Conservation (phyloP, 1,140 invertebrate genomes). For the Zaprionus gabonicus region DNA sequence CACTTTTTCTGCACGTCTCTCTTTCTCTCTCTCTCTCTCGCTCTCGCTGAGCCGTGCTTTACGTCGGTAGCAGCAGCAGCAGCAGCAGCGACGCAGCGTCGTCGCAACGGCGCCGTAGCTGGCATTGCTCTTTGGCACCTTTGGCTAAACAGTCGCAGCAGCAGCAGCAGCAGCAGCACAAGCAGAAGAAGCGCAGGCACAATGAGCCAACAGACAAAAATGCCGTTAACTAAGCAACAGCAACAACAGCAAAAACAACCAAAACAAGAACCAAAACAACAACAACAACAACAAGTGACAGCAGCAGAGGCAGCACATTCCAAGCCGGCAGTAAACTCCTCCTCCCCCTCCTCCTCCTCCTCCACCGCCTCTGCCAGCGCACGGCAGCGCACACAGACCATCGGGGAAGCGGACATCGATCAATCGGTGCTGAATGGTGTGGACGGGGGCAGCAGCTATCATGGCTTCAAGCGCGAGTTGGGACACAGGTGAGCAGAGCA, state of each 20-base stretch:
- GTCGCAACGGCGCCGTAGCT: slow-evolving; percentile 47
- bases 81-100: slow-evolving; percentile 52
- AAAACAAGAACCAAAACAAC: slow-evolving; percentile 16
- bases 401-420: slow-evolving; percentile 77
- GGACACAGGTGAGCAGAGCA: slow-evolving; percentile 73
- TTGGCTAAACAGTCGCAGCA: slow-evolving; percentile 46
- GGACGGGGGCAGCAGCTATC: slow-evolving; percentile 45
- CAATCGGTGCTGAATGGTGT: slow-evolving; percentile 74
- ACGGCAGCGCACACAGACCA: slow-evolving; percentile 60
- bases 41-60: slow-evolving; percentile 33
- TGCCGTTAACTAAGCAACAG: slow-evolving; percentile 52
- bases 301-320: slow-evolving; percentile 32
- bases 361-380: neutral
- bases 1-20: slow-evolving; percentile 19
- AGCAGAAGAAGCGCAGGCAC: slow-evolving; percentile 12
- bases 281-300: slow-evolving; percentile 37
- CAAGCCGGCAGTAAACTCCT: slow-evolving; percentile 9
- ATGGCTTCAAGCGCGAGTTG: slow-evolving; percentile 75
- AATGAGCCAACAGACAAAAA: slow-evolving; percentile 34
- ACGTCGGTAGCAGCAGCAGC: neutral
- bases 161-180: slow-evolving; percentile 15
- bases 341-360: too few relatives aligned
- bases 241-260: slow-evolving; percentile 22
- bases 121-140: slow-evolving; percentile 62
- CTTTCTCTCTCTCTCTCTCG: neutral